These are phyloP conservation scores for Gavia stellata DNA, from an alignment of 2,113 vertebrate genomes.

Conservation along the genomic window DNA sequence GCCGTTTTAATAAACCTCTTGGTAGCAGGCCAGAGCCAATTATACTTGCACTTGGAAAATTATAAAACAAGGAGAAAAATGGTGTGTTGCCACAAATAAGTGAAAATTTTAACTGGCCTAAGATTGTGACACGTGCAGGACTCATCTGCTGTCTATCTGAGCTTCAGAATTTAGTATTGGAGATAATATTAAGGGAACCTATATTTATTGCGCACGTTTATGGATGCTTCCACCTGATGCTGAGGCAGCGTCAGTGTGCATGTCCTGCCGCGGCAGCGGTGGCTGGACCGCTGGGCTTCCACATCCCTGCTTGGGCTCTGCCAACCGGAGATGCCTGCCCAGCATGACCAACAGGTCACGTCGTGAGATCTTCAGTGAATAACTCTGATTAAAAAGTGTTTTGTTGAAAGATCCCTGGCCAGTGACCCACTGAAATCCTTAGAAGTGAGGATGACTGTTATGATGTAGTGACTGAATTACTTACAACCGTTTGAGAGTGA, in stretches of 20 bases:
- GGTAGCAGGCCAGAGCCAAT: constrained; percentile 16
- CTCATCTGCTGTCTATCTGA: background rate
- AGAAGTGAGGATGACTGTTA: background rate
- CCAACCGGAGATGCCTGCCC: background rate
- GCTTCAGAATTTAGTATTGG: accelerated
- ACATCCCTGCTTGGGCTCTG: background rate
- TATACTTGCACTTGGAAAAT: background rate
- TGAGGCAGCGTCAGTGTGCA: accelerated
- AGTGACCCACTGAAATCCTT: accelerated
- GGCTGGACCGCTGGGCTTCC: background rate
- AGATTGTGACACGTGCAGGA: accelerated
- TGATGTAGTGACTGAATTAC: accelerated
- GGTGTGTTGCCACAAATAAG: background rate
- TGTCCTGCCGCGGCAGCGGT: accelerated
- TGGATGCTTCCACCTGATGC: background rate
- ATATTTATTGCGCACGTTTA: accelerated
- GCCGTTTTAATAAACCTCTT: background rate
- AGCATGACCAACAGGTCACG: accelerated
- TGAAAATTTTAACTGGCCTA: background rate
- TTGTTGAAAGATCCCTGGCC: background rate
- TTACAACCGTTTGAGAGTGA: too few species aligned
- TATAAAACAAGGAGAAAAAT: background rate
- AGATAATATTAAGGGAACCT: background rate
- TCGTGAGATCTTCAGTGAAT: background rate
- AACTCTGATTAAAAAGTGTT: background rate